Percentiles rank a stretch among this genome's conserved stretches.
Evolutionary conservation across 2,113 vertebrate species (phyloP).

Genomic region (Eolophus roseicapilla): DNA sequence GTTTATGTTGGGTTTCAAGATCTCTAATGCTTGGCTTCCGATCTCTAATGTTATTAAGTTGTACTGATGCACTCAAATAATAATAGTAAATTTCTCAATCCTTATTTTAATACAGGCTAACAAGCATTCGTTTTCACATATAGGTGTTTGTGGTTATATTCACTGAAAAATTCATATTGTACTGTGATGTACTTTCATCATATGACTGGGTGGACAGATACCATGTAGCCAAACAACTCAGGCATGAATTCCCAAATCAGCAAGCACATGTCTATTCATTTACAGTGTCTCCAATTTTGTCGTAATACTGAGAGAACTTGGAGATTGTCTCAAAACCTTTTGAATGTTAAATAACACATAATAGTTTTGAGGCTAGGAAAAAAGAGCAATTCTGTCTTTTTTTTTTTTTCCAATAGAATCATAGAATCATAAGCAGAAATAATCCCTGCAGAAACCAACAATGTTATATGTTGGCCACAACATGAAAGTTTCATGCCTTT

Average conservation of each 20-base stretch:
- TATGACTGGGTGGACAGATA: neutral
- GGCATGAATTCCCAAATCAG: neutral
- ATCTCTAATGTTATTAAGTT: neutral
- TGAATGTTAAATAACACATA: neutral
- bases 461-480: neutral
- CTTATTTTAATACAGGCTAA: neutral
- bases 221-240: neutral
- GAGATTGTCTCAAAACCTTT: neutral
- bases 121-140: neutral
- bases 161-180: neutral
- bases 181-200: rapidly evolving
- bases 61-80: neutral
- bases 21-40: neutral
- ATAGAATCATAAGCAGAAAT: neutral
- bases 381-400: neutral
- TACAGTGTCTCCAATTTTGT: neutral
- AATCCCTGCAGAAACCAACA: neutral
- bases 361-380: neutral
- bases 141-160: neutral
- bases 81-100: neutral
- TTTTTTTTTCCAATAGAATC: neutral
- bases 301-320: neutral
- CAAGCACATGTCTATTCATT: neutral
- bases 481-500: neutral
- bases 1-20: neutral